A percentile compares a stretch with the other conserved stretches of the same genome.
These are phyloP conservation scores for Ditylenchus dipsaci DNA, from an alignment of 1,140 invertebrate species.

Conservation along the genomic window DNA sequence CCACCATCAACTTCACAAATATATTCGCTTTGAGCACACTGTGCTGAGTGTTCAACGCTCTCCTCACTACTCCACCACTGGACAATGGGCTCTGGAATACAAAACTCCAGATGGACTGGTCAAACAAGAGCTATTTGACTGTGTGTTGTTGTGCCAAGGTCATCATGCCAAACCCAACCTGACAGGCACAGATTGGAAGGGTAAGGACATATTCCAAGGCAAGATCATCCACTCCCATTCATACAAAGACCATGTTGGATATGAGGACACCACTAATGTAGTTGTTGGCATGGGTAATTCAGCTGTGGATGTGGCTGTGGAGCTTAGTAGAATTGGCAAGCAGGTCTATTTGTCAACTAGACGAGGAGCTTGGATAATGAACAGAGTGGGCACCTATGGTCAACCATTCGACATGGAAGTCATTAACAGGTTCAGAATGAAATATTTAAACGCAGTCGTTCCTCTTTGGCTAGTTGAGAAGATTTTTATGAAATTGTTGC, in stretches of 20 bases:
- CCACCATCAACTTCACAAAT: too few relatives aligned
- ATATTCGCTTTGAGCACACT: too few relatives aligned
- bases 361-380: conserved; percentile 61
- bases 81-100: too few relatives aligned
- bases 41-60: too few relatives aligned
- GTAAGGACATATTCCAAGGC: conserved; percentile 59
- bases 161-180: conserved; percentile 58
- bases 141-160: conserved; percentile 50
- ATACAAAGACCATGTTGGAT: conserved; percentile 57
- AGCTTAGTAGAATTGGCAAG: conserved; percentile 63
- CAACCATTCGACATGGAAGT: conserved; percentile 53
- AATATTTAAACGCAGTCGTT: neutral
- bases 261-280: conserved; percentile 59
- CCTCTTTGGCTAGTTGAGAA: conserved; percentile 4
- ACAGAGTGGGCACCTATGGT: conserved; percentile 58
- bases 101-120: conserved; percentile 19
- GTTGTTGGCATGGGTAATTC: conserved; percentile 64
- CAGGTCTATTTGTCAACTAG: conserved; percentile 62
- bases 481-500: conserved; percentile 9
- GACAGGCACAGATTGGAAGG: conserved; percentile 43
- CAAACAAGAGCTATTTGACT: conserved; percentile 60
- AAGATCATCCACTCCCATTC: conserved; percentile 60
- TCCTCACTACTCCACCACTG: too few relatives aligned
- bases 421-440: conserved; percentile 10
- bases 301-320: too few relatives aligned